Evolutionary conservation across 2,888 invertebrate species (phyloP), one percentile per base, ranked within the genome.

Genomic region (Muscina levida): DNA sequence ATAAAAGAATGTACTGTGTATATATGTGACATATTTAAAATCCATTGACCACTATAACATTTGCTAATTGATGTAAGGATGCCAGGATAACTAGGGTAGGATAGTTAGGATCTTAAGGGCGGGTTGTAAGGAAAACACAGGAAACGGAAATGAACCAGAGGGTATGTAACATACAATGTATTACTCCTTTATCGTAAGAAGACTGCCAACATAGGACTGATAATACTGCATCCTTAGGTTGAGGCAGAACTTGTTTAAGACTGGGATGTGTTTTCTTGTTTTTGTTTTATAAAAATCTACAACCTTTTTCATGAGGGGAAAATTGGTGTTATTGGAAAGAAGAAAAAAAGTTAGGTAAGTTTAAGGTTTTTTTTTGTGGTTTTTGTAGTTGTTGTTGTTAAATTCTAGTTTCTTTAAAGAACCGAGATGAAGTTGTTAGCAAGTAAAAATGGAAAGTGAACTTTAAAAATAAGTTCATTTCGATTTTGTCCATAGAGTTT

Each of bases 231-330:
- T 51, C 10, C n/a, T n/a, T n/a, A n/a, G n/a, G n/a, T n/a, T n/a
- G n/a, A n/a, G n/a, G n/a, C n/a, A n/a, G n/a, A n/a, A n/a, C n/a
- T n/a, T 59, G 15, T 57, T 37, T 57, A 19, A 22, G 53, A 13
- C 6, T 17, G 48, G 8, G 17, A 8, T 48, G 19, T 13, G 44
- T 44, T 4, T 37, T 4, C 10, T 46, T 56, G 56, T 11, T 66
- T 80, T 72, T 31, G 62, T 72, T 71, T 77, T 77, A 81, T 81
- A 81, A 81, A 81, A 81, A 81, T 81, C 77, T 81, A 81, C 81
- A 81, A 81, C 81, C 81, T 77, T 72, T 77, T 77, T 68, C 57
- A 46, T 48, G 31, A 13, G 53, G 72, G 72, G 67, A 77, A 81
- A 81, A 72, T 81, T 81, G 77, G 81, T 77, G 77, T 73, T 81